phyloP scores from a whole-genome alignment of 2,797 vertebrate genomes.

The Monodelphis domestica region DNA sequence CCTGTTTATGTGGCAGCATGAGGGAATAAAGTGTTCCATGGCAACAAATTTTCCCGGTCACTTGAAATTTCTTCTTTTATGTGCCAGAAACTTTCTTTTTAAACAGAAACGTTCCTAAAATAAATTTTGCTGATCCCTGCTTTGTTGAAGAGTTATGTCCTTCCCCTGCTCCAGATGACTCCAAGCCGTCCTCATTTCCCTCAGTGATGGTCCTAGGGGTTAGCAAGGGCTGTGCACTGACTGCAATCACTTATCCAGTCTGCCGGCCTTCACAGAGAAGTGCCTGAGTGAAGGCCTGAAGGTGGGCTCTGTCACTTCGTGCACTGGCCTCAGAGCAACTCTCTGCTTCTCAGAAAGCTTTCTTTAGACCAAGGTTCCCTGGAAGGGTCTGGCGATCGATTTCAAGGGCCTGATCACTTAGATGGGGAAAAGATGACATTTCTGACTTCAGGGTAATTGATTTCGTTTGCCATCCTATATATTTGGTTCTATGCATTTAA shows the following conservation, averaged over 20 bases:
- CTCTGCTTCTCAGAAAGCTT: not conserved
- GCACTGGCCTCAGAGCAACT: not conserved
- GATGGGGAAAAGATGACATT: not conserved
- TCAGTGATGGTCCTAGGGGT: not conserved
- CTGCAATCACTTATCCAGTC: too few relatives aligned
- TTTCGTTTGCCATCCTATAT: not conserved
- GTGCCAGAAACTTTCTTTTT: not conserved
- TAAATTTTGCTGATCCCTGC: not conserved
- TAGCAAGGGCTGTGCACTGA: not conserved
- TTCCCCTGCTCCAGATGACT: not conserved
- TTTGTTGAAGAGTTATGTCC: not conserved
- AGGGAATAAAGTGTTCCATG: conserved; percentile 32
- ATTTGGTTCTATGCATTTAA: not conserved
- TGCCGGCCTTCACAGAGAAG: not conserved
- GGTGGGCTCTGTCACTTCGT: not conserved
- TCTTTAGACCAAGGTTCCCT: not conserved
- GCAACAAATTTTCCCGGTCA: conserved; percentile 21
- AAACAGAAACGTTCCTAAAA: not conserved
- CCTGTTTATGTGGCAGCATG: conserved; percentile 18
- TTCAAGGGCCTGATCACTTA: not conserved
- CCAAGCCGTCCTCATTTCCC: not conserved
- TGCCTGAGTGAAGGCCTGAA: too few relatives aligned
- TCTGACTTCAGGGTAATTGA: too few relatives aligned
- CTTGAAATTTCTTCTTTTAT: conserved; percentile 20
- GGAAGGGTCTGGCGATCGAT: not conserved